A percentile compares a stretch with the other conserved stretches of the same genome.
Evolutionary conservation across 2,888 invertebrate species (phyloP).

Genomic region (Brachylomia viminalis): DNA sequence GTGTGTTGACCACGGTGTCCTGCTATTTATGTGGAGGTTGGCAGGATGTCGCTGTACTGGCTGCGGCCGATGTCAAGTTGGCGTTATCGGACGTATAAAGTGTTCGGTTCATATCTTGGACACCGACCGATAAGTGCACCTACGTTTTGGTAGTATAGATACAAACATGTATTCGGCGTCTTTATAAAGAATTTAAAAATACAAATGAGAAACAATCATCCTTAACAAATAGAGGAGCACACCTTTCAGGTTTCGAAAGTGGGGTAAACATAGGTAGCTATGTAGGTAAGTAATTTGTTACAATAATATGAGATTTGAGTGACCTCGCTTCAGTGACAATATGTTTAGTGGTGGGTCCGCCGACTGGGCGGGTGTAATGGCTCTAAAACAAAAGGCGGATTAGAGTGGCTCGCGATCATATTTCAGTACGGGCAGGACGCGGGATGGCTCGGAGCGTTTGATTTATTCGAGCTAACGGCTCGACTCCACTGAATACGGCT

Average conservation of each 20-base stretch:
- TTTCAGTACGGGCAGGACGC: conserved; percentile 66
- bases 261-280: neutral
- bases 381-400: conserved; percentile 70
- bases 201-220: neutral
- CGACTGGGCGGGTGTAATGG: conserved; percentile 46
- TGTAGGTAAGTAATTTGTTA: conserved; percentile 23
- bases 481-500: conserved; percentile 71
- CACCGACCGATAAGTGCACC: neutral
- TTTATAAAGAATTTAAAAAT: neutral
- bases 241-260: conserved; percentile 4
- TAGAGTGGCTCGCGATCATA: conserved; percentile 71
- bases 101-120: neutral
- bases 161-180: neutral
- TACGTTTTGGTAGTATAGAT: neutral
- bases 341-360: conserved; percentile 49
- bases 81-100: neutral
- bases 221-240: no score
- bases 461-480: conserved; percentile 72
- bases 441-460: conserved; percentile 69
- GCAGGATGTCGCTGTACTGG: neutral
- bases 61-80: neutral
- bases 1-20: neutral
- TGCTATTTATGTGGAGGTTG: neutral
- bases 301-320: conserved; percentile 43
- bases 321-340: conserved; percentile 34